Percentiles rank a stretch among this genome's conserved stretches.
Evolutionary conservation across 2,888 invertebrate species (phyloP).

Genomic region (Diaprepes abbreviatus): DNA sequence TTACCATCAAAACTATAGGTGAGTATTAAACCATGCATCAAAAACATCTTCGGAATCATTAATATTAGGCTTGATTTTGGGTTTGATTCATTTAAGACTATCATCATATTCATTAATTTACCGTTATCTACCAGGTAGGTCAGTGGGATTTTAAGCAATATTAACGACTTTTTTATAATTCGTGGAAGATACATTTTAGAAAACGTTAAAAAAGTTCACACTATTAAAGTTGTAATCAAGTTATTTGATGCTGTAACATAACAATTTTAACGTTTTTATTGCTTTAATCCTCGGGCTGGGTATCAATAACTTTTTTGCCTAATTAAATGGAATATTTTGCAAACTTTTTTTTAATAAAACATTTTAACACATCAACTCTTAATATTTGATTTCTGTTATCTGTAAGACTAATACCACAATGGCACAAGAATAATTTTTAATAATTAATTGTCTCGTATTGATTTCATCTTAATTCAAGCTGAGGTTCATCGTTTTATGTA

Average conservation of each 20-base stretch:
- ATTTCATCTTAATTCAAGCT: no score
- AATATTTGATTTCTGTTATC: no score
- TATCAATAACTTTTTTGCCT: no score
- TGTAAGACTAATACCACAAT: no score
- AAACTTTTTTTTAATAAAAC: no score
- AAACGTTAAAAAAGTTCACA: constrained; percentile 6
- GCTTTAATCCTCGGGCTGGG: no score
- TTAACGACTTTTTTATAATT: constrained; percentile 3
- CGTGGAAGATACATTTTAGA: background rate
- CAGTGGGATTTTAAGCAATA: constrained; percentile 14
- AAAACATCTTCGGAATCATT: background rate
- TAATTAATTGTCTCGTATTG: no score
- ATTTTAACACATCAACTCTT: no score
- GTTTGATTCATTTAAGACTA: constrained; percentile 24
- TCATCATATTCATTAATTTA: constrained; percentile 37
- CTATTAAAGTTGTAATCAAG: background rate
- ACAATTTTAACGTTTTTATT: background rate
- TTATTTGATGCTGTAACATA: background rate
- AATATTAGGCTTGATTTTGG: constrained; percentile 23
- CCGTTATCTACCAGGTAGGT: constrained; percentile 28
- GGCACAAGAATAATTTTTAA: no score
- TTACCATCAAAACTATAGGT: background rate
- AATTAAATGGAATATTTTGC: no score
- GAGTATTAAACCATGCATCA: background rate
- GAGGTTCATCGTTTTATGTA: no score